Conservation (phyloP, 2,888 invertebrate genomes). For the Pseudococcus viburni region DNA sequence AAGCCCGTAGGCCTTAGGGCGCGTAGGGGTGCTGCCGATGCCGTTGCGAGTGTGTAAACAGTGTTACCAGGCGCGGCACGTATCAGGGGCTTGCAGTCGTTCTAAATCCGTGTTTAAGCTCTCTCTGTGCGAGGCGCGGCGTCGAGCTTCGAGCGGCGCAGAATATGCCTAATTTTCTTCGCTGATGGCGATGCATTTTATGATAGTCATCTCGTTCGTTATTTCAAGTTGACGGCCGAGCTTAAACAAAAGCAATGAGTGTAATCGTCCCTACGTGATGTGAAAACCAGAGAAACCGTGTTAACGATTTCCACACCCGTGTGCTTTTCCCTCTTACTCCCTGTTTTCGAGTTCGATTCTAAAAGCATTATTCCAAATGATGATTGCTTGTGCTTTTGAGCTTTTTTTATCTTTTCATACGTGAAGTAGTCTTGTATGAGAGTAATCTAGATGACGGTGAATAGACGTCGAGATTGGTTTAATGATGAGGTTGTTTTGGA, state of each 20-base stretch:
- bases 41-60: constrained; percentile 42
- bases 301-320: background rate
- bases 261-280: constrained; percentile 37
- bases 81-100: constrained; percentile 38
- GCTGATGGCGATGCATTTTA: constrained; percentile 29
- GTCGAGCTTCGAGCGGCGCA: background rate
- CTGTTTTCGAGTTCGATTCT: background rate
- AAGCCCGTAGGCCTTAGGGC: background rate
- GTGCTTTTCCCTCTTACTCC: background rate
- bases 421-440: background rate
- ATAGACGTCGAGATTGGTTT: no score
- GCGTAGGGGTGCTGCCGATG: background rate
- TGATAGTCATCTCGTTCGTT: constrained; percentile 16
- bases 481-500: no score
- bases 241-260: constrained; percentile 27
- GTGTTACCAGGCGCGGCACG: constrained; percentile 45
- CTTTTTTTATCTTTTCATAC: background rate
- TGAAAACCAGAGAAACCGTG: constrained; percentile 25
- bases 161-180: constrained; percentile 33
- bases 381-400: background rate
- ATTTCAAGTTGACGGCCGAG: constrained; percentile 30
- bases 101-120: constrained; percentile 48
- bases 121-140: background rate
- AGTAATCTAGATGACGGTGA: background rate
- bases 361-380: background rate